Conservation (phyloP, 2,113 vertebrate species). For the Burhinus oedicnemus region DNA sequence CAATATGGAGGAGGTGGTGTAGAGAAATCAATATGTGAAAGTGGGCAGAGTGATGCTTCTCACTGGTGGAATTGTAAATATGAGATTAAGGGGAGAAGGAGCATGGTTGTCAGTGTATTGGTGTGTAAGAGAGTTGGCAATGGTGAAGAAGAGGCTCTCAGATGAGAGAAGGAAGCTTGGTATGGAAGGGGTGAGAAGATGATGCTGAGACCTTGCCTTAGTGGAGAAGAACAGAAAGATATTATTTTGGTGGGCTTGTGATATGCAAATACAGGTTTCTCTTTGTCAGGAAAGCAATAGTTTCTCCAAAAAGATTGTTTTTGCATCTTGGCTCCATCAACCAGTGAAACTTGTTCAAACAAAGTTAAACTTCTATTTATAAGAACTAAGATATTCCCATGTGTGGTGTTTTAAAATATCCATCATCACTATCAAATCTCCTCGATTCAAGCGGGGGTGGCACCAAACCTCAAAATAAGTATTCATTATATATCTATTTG, state of each 20-base stretch:
- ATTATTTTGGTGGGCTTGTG: background rate
- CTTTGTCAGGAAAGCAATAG: background rate
- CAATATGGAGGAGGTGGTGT: background rate
- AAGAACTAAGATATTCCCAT: background rate
- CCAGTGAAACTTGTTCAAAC: background rate
- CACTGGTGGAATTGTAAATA: background rate
- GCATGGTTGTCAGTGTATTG: rapidly evolving
- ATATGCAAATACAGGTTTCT: background rate
- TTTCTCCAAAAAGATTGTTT: background rate
- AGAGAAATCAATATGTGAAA: background rate
- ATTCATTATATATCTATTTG: background rate
- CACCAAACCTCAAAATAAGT: background rate
- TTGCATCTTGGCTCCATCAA: background rate
- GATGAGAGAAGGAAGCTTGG: background rate
- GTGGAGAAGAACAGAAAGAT: background rate
- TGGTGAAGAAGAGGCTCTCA: background rate
- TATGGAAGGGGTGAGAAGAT: background rate
- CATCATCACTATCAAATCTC: background rate
- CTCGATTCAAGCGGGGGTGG: background rate
- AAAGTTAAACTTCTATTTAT: background rate
- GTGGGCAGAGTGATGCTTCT: background rate
- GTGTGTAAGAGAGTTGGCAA: background rate
- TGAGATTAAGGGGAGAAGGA: background rate
- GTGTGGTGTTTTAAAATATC: background rate
- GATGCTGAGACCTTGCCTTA: background rate